Base-by-base conservation (phyloP, 2,888 invertebrate genomes). In the Corythucha ciliata region DNA sequence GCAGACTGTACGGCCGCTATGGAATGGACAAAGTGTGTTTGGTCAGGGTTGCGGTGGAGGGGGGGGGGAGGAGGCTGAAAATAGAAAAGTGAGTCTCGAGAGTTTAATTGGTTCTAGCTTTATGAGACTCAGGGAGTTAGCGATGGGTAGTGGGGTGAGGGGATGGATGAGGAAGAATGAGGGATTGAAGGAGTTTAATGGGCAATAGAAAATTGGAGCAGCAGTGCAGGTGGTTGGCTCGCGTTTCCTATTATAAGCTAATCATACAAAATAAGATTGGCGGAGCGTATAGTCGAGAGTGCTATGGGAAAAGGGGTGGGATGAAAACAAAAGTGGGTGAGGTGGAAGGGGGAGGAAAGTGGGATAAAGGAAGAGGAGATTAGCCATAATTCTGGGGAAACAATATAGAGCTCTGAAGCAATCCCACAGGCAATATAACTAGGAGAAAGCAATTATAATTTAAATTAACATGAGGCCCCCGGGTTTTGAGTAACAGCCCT, bases 361-460 rank as follows among this genome's bases (percentile, higher is more conserved):
- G 49, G 51, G n/a, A 29, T 26, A 14, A 34, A 37, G n/a, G 32
- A 32, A 45, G 12, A 25, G 26, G 51, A 51, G 51, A 51, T 51
- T 51, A 51, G 51, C 51, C 51, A 51, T 51, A 51, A 51, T 51
- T 51, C 51, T 44, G 51, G 51, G 33, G 51, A 51, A 51, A 51
- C 51, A 51, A 51, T 51, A 51, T 51, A 51, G 51, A 45, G 45
- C 51, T 51, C 51, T 44, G 45, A 37, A 51, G 51, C 51, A 51
- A 51, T 51, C 51, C 51, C 51, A 51, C 51, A 51, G 51, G 51
- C 51, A 51, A 51, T 51, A 51, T 51, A 51, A 51, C 51, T 51
- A 51, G 51, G 51, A 51, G 53, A 48, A 53, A 52, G 52, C 55
- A 55, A 55, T 55, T 55, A 55, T 55, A 55, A 55, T 55, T 55